Percentiles rank a stretch among this genome's conserved stretches.
Evolutionary conservation across 2,888 invertebrate genomes (phyloP).

Genomic region (Sarcophaga caerulescens): DNA sequence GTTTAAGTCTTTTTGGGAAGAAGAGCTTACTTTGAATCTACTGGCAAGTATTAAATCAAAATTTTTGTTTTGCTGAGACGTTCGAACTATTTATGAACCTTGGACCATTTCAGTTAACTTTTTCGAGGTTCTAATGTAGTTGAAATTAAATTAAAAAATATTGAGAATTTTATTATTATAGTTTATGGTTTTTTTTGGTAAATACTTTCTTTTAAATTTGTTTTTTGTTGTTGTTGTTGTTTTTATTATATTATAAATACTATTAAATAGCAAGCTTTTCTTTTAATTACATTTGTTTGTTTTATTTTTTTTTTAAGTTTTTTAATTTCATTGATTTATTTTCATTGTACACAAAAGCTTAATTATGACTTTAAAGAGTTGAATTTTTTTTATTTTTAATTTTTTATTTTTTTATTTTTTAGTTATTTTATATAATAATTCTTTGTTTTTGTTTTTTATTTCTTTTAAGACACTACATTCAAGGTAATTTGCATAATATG

Average conservation of each 20-base stretch:
- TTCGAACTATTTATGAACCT: too few species aligned
- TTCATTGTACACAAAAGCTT: constrained; percentile 63
- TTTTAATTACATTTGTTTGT: not conserved
- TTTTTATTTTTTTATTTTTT: constrained; percentile 8
- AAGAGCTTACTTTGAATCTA: too few species aligned
- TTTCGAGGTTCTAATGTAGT: too few species aligned
- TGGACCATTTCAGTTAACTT: too few species aligned
- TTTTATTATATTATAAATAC: constrained; percentile 35
- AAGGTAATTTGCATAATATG: constrained; percentile 67
- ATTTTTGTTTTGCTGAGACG: too few species aligned
- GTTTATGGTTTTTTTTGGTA: constrained; percentile 34
- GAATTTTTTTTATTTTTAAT: constrained; percentile 6
- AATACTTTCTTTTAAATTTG: constrained; percentile 45
- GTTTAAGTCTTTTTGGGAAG: too few species aligned
- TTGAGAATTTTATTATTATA: not conserved
- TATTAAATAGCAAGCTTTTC: constrained; percentile 66
- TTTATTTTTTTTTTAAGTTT: constrained; percentile 8
- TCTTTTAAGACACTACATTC: constrained; percentile 68
- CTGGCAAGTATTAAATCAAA: too few species aligned
- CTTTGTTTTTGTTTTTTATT: not conserved
- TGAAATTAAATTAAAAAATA: not conserved
- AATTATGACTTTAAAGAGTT: constrained; percentile 49
- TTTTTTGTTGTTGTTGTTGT: not conserved
- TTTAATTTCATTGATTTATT: constrained; percentile 25
- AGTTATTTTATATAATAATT: too few species aligned